A percentile compares a stretch with the other conserved stretches of the same genome.
phyloP scores from a whole-genome alignment of 2,888 invertebrate species.

The Tenodera sinensis region DNA sequence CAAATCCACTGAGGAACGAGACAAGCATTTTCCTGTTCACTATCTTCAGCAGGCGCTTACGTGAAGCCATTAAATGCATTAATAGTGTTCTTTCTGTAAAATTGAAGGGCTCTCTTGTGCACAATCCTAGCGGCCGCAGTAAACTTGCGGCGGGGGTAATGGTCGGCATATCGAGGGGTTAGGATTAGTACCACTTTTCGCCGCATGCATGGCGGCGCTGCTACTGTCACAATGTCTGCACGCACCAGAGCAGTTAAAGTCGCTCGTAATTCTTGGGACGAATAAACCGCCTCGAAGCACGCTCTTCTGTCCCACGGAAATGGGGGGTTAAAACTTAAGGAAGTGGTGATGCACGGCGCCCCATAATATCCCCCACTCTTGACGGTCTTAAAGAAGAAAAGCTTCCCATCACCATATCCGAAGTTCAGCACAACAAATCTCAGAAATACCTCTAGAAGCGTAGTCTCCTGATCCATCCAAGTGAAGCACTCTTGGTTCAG shows the following conservation, averaged over 20 bases:
- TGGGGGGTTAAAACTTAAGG: constrained; percentile 9
- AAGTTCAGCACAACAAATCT: background rate
- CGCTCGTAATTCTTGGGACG: constrained; percentile 10
- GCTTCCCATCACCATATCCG: background rate
- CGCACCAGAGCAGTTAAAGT: constrained; percentile 6
- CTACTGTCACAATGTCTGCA: background rate
- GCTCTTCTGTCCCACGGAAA: constrained; percentile 1
- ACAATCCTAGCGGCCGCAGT: background rate
- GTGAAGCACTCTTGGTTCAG: no score
- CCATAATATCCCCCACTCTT: background rate
- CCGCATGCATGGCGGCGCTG: background rate
- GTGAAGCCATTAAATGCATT: background rate
- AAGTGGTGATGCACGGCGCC: background rate
- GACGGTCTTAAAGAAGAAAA: background rate
- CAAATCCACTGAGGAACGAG: background rate
- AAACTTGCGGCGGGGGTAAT: background rate
- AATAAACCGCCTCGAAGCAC: constrained; percentile 8
- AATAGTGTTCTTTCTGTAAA: background rate
- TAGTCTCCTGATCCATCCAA: no score
- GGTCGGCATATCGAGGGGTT: background rate
- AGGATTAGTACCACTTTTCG: constrained; percentile 1
- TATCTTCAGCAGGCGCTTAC: background rate
- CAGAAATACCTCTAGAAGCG: background rate
- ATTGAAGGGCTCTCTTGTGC: background rate
- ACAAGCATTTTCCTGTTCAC: background rate